These are phyloP conservation scores for Autographa pulchrina DNA, from an alignment of 2,888 invertebrate genomes.

Conservation along the genomic window DNA sequence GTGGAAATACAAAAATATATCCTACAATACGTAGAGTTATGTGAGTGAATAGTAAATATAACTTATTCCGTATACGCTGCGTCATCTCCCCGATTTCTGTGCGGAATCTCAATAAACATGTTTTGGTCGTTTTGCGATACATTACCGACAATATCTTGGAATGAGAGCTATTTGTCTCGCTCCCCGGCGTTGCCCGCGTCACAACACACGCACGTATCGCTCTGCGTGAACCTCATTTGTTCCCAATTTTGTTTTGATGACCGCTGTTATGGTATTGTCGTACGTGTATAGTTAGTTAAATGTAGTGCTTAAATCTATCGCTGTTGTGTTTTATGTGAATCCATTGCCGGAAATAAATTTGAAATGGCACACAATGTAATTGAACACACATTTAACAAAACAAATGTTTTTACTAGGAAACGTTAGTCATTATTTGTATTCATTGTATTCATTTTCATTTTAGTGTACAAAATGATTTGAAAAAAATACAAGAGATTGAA, in stretches of 20 bases:
- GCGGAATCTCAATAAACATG: conserved; percentile 66
- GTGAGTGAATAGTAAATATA: conserved; percentile 54
- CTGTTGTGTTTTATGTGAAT: conserved; percentile 5
- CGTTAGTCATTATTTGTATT: not conserved
- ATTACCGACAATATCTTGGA: conserved; percentile 74
- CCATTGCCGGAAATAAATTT: not conserved
- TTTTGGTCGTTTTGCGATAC: conserved; percentile 68
- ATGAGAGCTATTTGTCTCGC: conserved; percentile 73
- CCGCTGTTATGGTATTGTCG: conserved; percentile 78
- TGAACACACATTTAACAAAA: not conserved
- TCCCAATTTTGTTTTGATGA: conserved; percentile 83
- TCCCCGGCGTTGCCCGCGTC: conserved; percentile 53
- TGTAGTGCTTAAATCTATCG: conserved; percentile 39
- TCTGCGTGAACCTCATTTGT: conserved; percentile 76
- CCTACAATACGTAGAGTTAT: conserved; percentile 26
- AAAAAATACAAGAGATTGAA: too few relatives aligned
- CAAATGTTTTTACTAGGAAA: not conserved
- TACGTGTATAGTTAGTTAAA: conserved; percentile 62
- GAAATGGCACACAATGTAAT: not conserved
- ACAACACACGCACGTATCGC: conserved; percentile 64
- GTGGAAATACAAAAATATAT: conserved; percentile 39
- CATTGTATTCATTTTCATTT: not conserved
- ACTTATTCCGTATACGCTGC: conserved; percentile 41
- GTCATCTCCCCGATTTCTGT: conserved; percentile 54
- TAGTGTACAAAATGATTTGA: not conserved